Conservation (phyloP, 2,888 invertebrate genomes). For the Trypoxylon attenuatum region DNA sequence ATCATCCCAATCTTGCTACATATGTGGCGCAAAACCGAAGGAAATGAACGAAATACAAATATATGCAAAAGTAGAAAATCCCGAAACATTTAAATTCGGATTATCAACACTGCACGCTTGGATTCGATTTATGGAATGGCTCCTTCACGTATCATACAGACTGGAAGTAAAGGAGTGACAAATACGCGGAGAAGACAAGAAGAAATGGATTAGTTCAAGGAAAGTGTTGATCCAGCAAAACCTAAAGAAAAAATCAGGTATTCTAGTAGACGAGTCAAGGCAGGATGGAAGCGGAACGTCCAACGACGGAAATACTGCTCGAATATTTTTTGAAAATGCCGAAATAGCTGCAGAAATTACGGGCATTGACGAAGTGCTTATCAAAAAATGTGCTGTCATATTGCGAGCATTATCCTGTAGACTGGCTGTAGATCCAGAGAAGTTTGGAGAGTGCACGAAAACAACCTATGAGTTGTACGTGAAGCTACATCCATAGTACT, state of each 20-base stretch:
- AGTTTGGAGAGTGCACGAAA: background rate
- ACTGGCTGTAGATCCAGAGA: background rate
- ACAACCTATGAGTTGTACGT: background rate
- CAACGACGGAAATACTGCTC: slow-evolving; percentile 5
- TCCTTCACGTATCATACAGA: background rate
- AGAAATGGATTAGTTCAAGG: background rate
- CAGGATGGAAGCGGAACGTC: background rate
- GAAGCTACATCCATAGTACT: slow-evolving; percentile 1
- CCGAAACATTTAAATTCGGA: background rate
- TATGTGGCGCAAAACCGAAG: background rate
- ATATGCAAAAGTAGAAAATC: background rate
- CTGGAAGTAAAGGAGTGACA: background rate
- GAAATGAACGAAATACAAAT: background rate
- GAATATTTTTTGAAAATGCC: background rate
- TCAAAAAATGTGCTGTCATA: background rate
- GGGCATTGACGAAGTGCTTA: slow-evolving; percentile 1
- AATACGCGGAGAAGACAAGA: background rate
- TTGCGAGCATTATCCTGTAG: background rate
- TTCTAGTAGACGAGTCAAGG: background rate
- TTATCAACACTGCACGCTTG: background rate
- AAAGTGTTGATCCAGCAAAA: background rate
- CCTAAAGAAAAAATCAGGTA: background rate
- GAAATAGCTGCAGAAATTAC: background rate
- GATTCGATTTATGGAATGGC: background rate
- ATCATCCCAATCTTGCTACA: background rate